These are phyloP conservation scores for Toxostoma redivivum DNA, from an alignment of 2,113 vertebrate genomes.

Conservation along the genomic window DNA sequence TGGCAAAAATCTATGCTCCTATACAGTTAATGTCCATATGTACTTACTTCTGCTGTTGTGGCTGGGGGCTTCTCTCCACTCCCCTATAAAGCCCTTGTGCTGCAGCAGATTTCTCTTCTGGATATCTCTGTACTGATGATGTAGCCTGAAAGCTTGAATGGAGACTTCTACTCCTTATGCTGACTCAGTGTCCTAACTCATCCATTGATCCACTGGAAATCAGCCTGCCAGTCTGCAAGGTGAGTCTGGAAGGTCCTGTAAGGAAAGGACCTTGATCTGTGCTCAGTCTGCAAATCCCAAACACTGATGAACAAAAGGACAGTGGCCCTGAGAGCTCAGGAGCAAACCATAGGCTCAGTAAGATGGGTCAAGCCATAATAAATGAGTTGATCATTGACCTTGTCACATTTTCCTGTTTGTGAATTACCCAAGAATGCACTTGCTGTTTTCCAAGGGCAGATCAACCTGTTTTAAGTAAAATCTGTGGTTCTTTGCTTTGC, in stretches of 20 bases:
- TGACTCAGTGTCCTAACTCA: not conserved
- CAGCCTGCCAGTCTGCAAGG: not conserved
- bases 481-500: not conserved
- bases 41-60: not conserved
- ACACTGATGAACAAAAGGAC: not conserved
- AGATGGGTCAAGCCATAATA: not conserved
- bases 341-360: not conserved
- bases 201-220: not conserved
- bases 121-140: not conserved
- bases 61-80: not conserved
- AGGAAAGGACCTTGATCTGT: not conserved
- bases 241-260: not conserved
- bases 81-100: not conserved
- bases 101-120: not conserved
- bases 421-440: not conserved
- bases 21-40: not conserved
- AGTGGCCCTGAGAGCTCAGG: not conserved
- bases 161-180: not conserved
- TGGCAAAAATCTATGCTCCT: not conserved
- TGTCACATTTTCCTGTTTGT: not conserved
- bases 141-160: not conserved
- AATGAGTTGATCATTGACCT: not conserved
- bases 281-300: not conserved
- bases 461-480: not conserved
- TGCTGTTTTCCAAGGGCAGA: not conserved